Evolutionary conservation across 1,140 invertebrate genomes (phyloP), one percentile per base, ranked within the genome.

Genomic region (Venustaconcha ellipsiformis): DNA sequence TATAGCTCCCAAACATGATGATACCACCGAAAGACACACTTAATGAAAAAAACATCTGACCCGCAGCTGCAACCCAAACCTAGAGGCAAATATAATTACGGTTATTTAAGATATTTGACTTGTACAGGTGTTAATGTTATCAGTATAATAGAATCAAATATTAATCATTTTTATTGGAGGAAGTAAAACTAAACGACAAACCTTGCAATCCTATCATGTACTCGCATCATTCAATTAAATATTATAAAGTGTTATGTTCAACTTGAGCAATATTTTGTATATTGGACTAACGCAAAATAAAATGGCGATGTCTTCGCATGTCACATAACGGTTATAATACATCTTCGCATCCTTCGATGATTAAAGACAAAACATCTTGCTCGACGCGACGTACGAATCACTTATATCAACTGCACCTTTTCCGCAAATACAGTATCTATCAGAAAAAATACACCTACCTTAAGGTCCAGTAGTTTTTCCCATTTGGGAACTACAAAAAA

Each of bases 1-100:
- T 97, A 91, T 97, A 97, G 84, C 95, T 96, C n/a, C 95, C 94
- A 87, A 97, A 97, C 82, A 95, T 96, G 84, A 97, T 96, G 92
- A 97, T 95, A 13, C 95, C 96, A 18, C 96, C 96, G 82, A 96
- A 96, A 1, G 95, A 95, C 57, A 96, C 95, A 67, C 96, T 95
- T 72, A 97, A 93, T 0, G 96, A 96, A 90, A 96, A 97, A 88
- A 97, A 96, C 77, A 96, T 96, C 90, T 97, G 96, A 14, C 94
- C 95, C 14, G 95, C 94, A 12, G 96, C 96, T 88, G 96, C 95
- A 13, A 96, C 93, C 95, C 96, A 97, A 1, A 96, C 94, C 92
- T 95, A 58, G 30, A 56, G 58, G 37, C 30, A 73, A 11, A 56
- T 18, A 17, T 20, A 20, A 48, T 48, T 48, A 8, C 37, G 37